Base-by-base conservation (phyloP, 1,140 invertebrate genomes). In the Pemphigus obesinymphae region DNA sequence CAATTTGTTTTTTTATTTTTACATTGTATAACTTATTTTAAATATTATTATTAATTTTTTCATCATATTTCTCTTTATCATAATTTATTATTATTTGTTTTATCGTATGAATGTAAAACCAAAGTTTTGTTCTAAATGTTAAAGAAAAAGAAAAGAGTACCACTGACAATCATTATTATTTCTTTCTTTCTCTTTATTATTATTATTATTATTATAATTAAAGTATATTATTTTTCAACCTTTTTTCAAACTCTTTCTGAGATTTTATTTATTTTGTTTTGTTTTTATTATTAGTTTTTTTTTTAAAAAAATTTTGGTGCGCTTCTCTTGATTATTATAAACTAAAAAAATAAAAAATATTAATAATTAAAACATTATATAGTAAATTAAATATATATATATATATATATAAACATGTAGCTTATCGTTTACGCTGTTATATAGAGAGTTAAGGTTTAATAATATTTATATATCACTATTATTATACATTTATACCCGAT, bases 371-470 rank as follows among this genome's bases (percentile, higher is more conserved):
- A 40, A 29, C 31, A 78, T 78, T 55, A 55, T 78, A 78, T 58
- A 78, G 48, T 78, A 58, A 55, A 78, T 55, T 78, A 26, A 75
- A 31, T 34, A 55, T 37, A 40, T 75, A 75, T 50, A 37, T 53
- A 37, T 76, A 17, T 76, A 23, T 55, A 40, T 58, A 17, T 78
- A n/a, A 31, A 11, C 50, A 15, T 78, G 73, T 78, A 78, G 73
- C 73, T 50, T 80, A 45, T 80, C 55, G 58, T n/a, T 37, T 55
- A 80, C 0, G 76, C 53, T 80, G 76, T 80, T 80, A 80, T 80
- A 80, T 80, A 80, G 55, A 80, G 20, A 73, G 34, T 80, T 80
- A 80, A 80, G 76, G 55, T 80, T 80, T 61, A 80, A 80, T 80
- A 61, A 55, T 37, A 73, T 73, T 73, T 73, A 73, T 73, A 50